Conservation (phyloP, 64 coral and sea anemone genomes). For the Dendrophyllia cribrosa region DNA sequence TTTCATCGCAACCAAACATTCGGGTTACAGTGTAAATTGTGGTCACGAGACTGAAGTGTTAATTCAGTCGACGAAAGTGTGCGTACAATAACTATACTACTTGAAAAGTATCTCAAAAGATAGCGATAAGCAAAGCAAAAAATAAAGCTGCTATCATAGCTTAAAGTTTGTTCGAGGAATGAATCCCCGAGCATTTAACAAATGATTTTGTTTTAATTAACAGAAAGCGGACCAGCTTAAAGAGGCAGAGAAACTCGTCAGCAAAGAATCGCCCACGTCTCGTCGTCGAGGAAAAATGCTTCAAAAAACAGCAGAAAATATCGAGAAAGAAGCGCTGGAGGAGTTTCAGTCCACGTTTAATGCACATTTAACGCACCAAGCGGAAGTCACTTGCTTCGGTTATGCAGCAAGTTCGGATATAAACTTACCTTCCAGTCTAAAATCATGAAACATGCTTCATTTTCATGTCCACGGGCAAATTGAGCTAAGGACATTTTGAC, state of each 20-base stretch:
- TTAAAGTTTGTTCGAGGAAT: background rate
- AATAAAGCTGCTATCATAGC: background rate
- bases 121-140: background rate
- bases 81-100: background rate
- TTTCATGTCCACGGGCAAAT: conserved; percentile 2
- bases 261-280: conserved; percentile 41
- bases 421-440: background rate
- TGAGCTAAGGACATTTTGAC: background rate
- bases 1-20: background rate
- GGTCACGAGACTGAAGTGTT: background rate
- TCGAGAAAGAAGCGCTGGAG: conserved; percentile 46
- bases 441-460: background rate
- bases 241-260: conserved; percentile 40
- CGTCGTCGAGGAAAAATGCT: conserved; percentile 37
- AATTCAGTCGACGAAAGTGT: background rate
- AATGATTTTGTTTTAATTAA: conserved; percentile 40
- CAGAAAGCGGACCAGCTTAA: conserved; percentile 50
- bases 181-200: background rate
- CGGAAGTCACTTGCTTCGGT: conserved; percentile 24
- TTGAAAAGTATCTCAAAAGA: background rate
- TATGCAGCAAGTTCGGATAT: conserved; percentile 19
- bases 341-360: conserved; percentile 52
- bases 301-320: conserved; percentile 40
- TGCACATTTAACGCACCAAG: conserved; percentile 43
- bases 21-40: background rate